Evolutionary conservation across 2,797 vertebrate species (phyloP), one percentile per base, ranked within the genome.

Genomic region (Caiman crocodilus): DNA sequence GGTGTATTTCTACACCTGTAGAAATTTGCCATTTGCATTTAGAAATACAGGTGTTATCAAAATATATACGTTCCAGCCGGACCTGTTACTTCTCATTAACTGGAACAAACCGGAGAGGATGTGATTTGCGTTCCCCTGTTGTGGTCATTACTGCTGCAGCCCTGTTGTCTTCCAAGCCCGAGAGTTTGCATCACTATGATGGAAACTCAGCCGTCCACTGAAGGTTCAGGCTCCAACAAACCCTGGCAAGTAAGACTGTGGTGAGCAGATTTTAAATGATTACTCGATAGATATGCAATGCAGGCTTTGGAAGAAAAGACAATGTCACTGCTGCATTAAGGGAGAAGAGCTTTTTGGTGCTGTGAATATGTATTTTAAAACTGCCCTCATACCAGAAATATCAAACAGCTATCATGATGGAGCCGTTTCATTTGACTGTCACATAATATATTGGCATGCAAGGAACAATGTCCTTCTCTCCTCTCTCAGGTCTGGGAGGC

Each of bases 391-490:
- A 93, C 89, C 95, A 96, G 84, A 56, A 17, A 56, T 92, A 92
- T 96, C 96, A 94, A 96, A 95, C 94, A 94, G 82, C 94, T 87
- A 95, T 94, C 93, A 92, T 71, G 76, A 94, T 84, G 95, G 93
- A 88, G 90, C 86, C 80, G 76, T 94, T 95, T 94, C 90, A 63
- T 91, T 90, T 90, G 87, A 89, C 85, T 91, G 57, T 16, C 58
- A 92, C 32, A 90, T 93, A 92, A 91, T 77, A 79, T 84, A 88
- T 93, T 90, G 86, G 79, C 35, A 75, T 84, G 81, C 35, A 71
- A 79, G 74, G 79, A 94, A 96, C 91, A 80, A 76, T 56, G n/a
- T 71, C 81, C 28, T 93, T 95, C 23, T 69, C 30, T 94, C 69
- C 94, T 88, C 76, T 79, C 74, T 84, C 71, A 73, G 58, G 57